Conservation (phyloP, 2,888 invertebrate species). For the Drosophila anomalata region DNA sequence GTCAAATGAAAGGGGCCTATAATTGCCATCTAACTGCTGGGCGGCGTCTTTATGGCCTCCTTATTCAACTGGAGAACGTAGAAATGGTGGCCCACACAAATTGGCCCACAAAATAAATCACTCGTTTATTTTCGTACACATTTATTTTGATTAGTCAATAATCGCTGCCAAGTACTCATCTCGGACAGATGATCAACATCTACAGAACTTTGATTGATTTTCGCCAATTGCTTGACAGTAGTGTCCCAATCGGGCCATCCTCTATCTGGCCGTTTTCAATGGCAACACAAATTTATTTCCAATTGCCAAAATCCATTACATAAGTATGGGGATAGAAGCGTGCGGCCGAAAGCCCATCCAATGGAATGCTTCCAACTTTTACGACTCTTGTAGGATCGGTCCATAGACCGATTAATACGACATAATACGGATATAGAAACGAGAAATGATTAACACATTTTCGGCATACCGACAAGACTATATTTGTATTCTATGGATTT, state of each 20-base stretch:
- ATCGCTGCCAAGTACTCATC: constrained; percentile 30
- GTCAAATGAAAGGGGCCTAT: constrained; percentile 29
- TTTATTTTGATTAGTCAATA: constrained; percentile 41
- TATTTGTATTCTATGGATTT: constrained; percentile 45
- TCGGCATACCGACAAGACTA: constrained; percentile 55
- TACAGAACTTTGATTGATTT: constrained; percentile 72
- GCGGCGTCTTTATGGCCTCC: neutral
- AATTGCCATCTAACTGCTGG: constrained; percentile 15
- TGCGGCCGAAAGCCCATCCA: neutral
- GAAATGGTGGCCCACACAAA: neutral
- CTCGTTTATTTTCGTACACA: constrained; percentile 7
- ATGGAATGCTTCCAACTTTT: constrained; percentile 13
- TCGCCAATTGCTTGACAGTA: constrained; percentile 69
- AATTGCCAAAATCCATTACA: constrained; percentile 55
- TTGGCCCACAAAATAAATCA: constrained; percentile 4
- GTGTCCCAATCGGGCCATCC: constrained; percentile 19
- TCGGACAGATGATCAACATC: constrained; percentile 22
- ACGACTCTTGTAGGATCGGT: constrained; percentile 22
- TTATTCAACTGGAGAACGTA: constrained; percentile 1
- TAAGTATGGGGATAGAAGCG: constrained; percentile 38
- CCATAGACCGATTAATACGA: constrained; percentile 40
- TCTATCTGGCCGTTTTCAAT: constrained; percentile 17
- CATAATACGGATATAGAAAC: constrained; percentile 27
- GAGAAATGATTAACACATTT: constrained; percentile 64
- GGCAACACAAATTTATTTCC: constrained; percentile 41